Evolutionary conservation across 1,140 invertebrate genomes (phyloP).

Genomic region (Rhyacophila brunnea): DNA sequence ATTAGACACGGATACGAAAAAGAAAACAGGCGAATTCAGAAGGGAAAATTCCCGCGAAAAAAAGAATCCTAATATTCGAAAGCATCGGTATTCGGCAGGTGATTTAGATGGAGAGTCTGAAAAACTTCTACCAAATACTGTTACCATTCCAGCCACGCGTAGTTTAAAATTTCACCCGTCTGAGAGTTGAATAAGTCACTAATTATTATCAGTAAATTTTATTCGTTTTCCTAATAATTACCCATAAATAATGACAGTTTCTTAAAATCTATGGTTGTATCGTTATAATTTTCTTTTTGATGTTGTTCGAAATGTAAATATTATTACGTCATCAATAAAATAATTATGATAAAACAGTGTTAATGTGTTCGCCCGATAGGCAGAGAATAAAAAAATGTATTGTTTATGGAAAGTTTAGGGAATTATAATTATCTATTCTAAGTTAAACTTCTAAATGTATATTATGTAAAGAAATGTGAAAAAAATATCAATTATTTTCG

Average conservation of each 20-base stretch:
- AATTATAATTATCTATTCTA: background rate
- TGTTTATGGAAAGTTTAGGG: constrained; percentile 8
- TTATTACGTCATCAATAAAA: constrained; percentile 12
- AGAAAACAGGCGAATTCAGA: constrained; percentile 34
- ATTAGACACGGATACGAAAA: constrained; percentile 27
- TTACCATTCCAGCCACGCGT: constrained; percentile 47
- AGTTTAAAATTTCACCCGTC: constrained; percentile 46
- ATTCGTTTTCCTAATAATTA: background rate
- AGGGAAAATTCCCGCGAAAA: constrained; percentile 41
- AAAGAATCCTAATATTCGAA: constrained; percentile 42
- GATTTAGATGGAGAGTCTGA: constrained; percentile 50
- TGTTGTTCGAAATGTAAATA: constrained; percentile 12
- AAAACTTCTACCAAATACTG: constrained; percentile 42
- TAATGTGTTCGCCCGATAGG: background rate
- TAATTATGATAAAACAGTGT: constrained; percentile 1
- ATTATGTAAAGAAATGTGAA: constrained; percentile 18
- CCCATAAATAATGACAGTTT: background rate
- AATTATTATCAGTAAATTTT: background rate
- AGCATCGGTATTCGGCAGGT: constrained; percentile 49
- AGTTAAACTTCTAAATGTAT: constrained; percentile 4
- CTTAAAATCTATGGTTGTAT: constrained; percentile 12
- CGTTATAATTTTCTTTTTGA: constrained; percentile 9
- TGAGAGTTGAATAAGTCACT: constrained; percentile 24
- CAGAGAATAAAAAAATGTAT: constrained; percentile 8
- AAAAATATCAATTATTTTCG: background rate